Conservation (phyloP, 2,888 invertebrate species). For the Amorpha juglandis region DNA sequence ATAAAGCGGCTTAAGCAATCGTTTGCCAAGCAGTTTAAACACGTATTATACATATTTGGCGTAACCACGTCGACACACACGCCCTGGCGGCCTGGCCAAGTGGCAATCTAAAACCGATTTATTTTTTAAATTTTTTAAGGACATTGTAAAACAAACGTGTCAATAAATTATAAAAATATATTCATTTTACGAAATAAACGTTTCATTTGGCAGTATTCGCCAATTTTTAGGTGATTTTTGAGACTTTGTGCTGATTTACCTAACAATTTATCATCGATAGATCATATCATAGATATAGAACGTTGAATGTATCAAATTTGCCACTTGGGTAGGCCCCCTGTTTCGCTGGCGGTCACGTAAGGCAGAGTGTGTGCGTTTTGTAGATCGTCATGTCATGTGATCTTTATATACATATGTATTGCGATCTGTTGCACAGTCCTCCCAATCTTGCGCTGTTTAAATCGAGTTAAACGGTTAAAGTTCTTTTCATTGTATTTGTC, state of each 20-base stretch:
- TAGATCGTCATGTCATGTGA: slow-evolving; percentile 34
- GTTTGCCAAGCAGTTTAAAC: slow-evolving; percentile 38
- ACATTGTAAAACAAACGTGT: not conserved
- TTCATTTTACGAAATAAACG: no score
- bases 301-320: not conserved
- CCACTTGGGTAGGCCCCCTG: not conserved
- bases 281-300: not conserved
- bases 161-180: no score
- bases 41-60: slow-evolving; percentile 38
- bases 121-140: not conserved
- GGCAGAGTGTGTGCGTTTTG: slow-evolving; percentile 49
- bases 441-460: not conserved
- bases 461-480: not conserved
- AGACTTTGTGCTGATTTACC: no score
- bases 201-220: no score
- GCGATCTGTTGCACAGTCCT: slow-evolving; percentile 1
- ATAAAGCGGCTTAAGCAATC: slow-evolving; percentile 42
- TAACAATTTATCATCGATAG: no score
- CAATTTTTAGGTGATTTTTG: no score
- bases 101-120: not conserved
- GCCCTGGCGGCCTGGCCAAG: slow-evolving; percentile 8
- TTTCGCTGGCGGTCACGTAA: slow-evolving; percentile 33
- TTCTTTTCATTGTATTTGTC: not conserved
- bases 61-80: slow-evolving; percentile 35
- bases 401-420: slow-evolving; percentile 44